These are phyloP conservation scores for Trissolcus japonicus DNA, from an alignment of 2,888 invertebrate species.

Conservation along the genomic window DNA sequence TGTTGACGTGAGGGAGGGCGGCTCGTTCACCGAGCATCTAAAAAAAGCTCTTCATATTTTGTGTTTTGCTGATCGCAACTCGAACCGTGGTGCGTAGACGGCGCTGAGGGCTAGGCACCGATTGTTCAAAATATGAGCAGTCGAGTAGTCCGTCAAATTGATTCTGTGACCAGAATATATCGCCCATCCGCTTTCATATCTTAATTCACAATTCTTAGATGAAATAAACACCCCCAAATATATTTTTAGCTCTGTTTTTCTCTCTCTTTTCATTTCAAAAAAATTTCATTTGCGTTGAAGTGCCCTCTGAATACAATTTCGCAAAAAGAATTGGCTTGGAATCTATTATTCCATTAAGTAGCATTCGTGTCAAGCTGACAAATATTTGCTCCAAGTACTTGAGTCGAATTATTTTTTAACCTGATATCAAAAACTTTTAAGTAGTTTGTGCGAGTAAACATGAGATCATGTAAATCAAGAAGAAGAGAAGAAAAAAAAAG, in stretches of 20 bases:
- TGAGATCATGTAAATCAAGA: constrained; percentile 15
- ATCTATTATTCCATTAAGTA: too few relatives aligned
- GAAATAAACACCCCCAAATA: too few relatives aligned
- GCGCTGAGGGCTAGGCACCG: not conserved
- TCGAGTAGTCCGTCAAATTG: constrained; percentile 16
- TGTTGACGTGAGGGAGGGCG: constrained; percentile 28
- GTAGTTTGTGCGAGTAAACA: constrained; percentile 26
- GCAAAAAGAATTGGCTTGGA: not conserved
- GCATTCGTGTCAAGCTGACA: not conserved
- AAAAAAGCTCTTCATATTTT: constrained; percentile 36
- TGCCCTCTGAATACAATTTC: not conserved
- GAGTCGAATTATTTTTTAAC: constrained; percentile 16
- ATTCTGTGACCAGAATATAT: constrained; percentile 42
- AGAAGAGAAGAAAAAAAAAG: too few relatives aligned
- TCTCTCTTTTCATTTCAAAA: too few relatives aligned
- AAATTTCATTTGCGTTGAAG: not conserved
- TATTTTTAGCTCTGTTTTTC: too few relatives aligned
- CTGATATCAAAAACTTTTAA: constrained; percentile 18
- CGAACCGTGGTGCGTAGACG: too few relatives aligned
- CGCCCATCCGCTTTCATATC: constrained; percentile 6
- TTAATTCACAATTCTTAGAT: not conserved
- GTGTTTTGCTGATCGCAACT: constrained; percentile 18
- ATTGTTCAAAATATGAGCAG: not conserved
- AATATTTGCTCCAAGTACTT: constrained; percentile 1
- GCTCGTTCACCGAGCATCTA: constrained; percentile 19